phyloP scores from a whole-genome alignment of 2,797 vertebrate genomes.

The Pangasius krempfi region DNA sequence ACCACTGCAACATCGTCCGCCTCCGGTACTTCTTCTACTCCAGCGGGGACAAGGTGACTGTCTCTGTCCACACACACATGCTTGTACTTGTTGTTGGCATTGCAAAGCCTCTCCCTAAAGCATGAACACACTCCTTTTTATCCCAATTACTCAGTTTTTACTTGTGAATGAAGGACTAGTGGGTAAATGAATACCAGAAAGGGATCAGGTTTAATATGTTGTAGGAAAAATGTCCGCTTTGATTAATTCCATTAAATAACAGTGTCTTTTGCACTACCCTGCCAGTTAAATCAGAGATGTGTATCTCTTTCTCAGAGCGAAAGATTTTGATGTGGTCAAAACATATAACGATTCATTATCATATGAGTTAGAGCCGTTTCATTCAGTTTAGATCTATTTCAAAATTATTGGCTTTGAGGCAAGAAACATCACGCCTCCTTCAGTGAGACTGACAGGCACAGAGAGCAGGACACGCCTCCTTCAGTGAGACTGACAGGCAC shows the following conservation, averaged over 20 bases:
- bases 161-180: neutral
- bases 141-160: neutral
- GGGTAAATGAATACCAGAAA: neutral
- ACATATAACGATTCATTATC: neutral
- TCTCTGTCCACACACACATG: neutral
- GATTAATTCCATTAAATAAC: neutral
- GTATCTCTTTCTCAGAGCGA: neutral
- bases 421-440: neutral
- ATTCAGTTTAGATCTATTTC: neutral
- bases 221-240: neutral
- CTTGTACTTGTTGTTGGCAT: neutral
- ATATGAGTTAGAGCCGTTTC: neutral
- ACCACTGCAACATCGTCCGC: constrained; percentile 89
- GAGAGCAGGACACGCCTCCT: neutral
- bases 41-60: constrained; percentile 85
- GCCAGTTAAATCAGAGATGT: neutral
- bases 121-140: neutral
- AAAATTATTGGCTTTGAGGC: neutral
- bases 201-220: neutral
- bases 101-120: neutral
- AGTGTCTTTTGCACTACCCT: neutral
- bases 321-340: neutral
- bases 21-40: constrained; percentile 91
- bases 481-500: neutral
- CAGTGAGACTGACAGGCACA: neutral